Conservation (phyloP, 2,797 vertebrate species). For the Bryconaethiops microstoma region DNA sequence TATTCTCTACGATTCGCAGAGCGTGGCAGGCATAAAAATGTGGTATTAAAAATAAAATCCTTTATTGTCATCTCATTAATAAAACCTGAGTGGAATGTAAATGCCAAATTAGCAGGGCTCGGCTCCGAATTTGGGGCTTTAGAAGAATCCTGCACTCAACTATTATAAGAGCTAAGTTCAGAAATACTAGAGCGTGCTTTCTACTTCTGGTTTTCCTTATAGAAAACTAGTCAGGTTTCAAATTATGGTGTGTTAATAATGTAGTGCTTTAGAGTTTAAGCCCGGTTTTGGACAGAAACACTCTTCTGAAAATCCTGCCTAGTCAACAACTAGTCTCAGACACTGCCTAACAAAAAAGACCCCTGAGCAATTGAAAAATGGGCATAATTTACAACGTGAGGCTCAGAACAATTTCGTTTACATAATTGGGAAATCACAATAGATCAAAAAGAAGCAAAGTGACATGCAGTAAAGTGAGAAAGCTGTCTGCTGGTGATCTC, state of each 20-base stretch:
- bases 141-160: constrained; percentile 3
- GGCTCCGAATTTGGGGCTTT: constrained; percentile 1
- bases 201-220: no score
- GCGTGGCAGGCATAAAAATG: constrained; percentile 80
- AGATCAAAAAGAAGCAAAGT: constrained; percentile 15
- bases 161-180: background rate
- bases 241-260: background rate
- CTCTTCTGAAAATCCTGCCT: background rate
- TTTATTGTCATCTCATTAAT: constrained; percentile 88
- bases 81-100: constrained; percentile 73
- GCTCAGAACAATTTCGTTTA: constrained; percentile 11
- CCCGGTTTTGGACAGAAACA: no score
- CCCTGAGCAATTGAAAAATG: constrained; percentile 3
- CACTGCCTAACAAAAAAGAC: background rate
- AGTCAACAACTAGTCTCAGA: background rate
- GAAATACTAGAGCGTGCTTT: background rate
- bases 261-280: background rate
- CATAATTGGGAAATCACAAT: constrained; percentile 25
- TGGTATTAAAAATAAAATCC: constrained; percentile 81
- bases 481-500: background rate
- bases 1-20: constrained; percentile 80
- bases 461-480: background rate
- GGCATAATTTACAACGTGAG: constrained; percentile 3
- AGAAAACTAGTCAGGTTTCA: background rate
- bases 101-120: constrained; percentile 34